Conservation (phyloP, 2,113 vertebrate genomes). For the Corythoichthys intestinalis region DNA sequence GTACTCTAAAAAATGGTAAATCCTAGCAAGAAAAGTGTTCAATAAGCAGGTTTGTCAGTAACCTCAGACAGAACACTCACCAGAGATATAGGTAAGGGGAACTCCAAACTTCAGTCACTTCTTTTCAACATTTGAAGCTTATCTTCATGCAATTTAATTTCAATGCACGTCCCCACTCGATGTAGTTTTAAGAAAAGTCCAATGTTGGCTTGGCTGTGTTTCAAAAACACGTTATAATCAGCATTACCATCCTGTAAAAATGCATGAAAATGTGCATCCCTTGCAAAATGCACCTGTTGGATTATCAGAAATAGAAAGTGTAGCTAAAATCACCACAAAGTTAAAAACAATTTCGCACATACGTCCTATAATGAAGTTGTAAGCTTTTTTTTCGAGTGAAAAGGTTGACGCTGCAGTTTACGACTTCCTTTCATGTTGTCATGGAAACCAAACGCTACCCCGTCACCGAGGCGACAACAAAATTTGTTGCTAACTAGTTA, state of each 20-base stretch:
- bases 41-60: too few relatives aligned
- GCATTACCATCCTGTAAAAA: not conserved
- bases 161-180: too few relatives aligned
- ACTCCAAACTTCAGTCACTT: too few relatives aligned
- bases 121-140: too few relatives aligned
- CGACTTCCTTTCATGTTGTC: constrained; percentile 24
- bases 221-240: not conserved
- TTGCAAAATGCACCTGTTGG: not conserved
- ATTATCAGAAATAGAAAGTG: not conserved
- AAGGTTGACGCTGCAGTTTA: not conserved
- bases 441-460: constrained; percentile 19
- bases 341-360: not conserved
- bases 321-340: not conserved
- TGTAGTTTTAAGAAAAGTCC: not conserved
- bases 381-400: not conserved
- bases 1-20: too few relatives aligned
- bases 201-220: not conserved
- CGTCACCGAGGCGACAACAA: constrained; percentile 7
- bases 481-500: not conserved
- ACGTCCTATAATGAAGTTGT: not conserved
- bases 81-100: too few relatives aligned
- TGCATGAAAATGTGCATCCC: not conserved
- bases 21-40: too few relatives aligned
- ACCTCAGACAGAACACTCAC: too few relatives aligned
- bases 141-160: too few relatives aligned